These are phyloP conservation scores for Macquaria australasica DNA, from an alignment of 2,113 vertebrate genomes.

Conservation along the genomic window DNA sequence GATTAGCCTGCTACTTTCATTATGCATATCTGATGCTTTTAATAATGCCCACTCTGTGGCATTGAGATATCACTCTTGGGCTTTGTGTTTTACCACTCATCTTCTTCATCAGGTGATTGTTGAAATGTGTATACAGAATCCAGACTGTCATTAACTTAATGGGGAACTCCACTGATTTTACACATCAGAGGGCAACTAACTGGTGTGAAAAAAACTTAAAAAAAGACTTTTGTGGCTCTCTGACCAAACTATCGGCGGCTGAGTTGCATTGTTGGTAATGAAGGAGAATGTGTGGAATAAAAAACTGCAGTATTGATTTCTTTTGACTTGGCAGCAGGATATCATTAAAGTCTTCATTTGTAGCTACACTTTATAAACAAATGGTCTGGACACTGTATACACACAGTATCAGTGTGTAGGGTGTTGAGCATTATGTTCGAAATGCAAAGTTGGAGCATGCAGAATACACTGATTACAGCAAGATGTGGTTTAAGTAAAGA, in stretches of 20 bases:
- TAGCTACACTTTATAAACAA: too few relatives aligned
- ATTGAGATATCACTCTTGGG: neutral
- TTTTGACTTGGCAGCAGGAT: neutral
- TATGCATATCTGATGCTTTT: neutral
- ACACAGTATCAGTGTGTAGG: neutral
- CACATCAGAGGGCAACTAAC: neutral
- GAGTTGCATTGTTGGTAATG: too few relatives aligned
- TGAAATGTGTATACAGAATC: neutral
- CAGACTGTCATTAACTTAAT: too few relatives aligned
- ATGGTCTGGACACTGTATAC: too few relatives aligned
- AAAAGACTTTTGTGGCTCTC: too few relatives aligned
- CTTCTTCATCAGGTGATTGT: neutral
- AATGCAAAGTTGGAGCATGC: neutral
- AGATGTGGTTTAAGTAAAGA: neutral
- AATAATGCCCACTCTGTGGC: neutral
- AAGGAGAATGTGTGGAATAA: neutral
- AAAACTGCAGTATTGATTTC: neutral
- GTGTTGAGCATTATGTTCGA: neutral
- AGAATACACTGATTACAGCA: neutral
- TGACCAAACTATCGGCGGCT: too few relatives aligned
- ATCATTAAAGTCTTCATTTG: neutral
- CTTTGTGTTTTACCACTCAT: neutral
- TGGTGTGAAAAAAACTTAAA: too few relatives aligned
- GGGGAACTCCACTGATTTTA: neutral
- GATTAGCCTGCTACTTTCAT: neutral